These are phyloP conservation scores for Venturia canescens DNA, from an alignment of 1,140 invertebrate species.

Conservation along the genomic window DNA sequence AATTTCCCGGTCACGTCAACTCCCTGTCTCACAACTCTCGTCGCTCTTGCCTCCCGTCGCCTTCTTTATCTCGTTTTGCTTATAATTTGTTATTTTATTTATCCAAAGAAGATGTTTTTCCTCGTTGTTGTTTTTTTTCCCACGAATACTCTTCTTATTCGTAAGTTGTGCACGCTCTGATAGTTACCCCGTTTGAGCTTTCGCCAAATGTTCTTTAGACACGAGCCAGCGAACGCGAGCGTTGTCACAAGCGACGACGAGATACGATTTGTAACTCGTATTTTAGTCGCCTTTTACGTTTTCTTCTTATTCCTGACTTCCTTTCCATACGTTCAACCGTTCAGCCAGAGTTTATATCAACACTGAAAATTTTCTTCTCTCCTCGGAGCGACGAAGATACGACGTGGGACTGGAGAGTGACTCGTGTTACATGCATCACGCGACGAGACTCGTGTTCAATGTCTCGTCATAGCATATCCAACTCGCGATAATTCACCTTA, in stretches of 20 bases:
- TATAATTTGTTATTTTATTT: neutral
- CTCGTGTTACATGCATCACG: neutral
- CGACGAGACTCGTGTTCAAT: neutral
- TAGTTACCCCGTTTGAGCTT: conserved; percentile 39
- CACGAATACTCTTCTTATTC: neutral
- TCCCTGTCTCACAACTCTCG: conserved; percentile 20
- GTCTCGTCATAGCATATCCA: neutral
- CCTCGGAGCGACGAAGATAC: neutral
- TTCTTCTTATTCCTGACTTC: conserved; percentile 16
- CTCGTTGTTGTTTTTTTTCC: neutral
- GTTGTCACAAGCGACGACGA: conserved; percentile 32
- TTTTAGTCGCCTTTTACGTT: conserved; percentile 8
- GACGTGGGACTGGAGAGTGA: neutral
- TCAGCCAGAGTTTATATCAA: neutral
- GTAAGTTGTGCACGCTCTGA: conserved; percentile 15
- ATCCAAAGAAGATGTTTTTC: neutral
- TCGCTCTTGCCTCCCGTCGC: neutral
- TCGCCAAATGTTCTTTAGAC: conserved; percentile 31
- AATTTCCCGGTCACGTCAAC: conserved; percentile 34
- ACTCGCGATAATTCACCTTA: neutral
- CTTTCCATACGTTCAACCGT: conserved; percentile 11
- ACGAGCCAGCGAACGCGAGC: neutral
- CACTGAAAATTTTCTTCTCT: neutral
- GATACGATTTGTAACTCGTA: conserved; percentile 32
- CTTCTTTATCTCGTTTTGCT: conserved; percentile 5